Base-by-base conservation (phyloP, 2,888 invertebrate genomes). In the Caenorhabditis wallacei region DNA sequence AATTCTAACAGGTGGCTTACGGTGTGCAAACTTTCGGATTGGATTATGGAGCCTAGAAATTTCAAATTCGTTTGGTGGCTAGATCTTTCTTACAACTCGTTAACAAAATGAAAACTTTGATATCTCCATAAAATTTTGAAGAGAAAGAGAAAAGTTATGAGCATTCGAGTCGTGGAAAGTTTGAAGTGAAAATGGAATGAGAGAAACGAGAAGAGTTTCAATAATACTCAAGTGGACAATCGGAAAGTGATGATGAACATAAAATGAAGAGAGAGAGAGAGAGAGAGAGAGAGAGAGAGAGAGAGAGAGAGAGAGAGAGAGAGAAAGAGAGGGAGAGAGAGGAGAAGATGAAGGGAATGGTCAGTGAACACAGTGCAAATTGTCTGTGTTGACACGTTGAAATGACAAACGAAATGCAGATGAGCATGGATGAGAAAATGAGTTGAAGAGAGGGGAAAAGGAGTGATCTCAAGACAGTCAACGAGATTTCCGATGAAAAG, bases 161-260 rank as follows among this genome's bases (percentile, higher is more conserved):
- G 46, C 43, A 63, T 24, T 63, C 35, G 37, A 46, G 53, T 66
- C 16, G 48, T 20, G 48, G 61, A 5, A 35, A 64, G 40, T 40
- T 20, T 37, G 48, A 53, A 48, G 48, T 30, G 51, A 66, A 40
- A 20, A 30, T 51, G 30, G 64, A 40, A 40, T 11, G 40, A 40
- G 40, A 13, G 24, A 18, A 35, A 24, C n/a, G 46, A 18, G 46
- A 48, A 48, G 2, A 48, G 66, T 66, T 66, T 18, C 66, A 66
- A 66, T 66, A 66, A 66, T 37, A 66, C 48, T 66, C 66, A 66
- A 66, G 66, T 66, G 66, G 66, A 53, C 66, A 66, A 66, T 66
- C 66, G 66, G 66, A 66, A n/a, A 66, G 48, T 24, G 64, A 64
- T 48, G 64, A 64, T 64, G 66, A 66, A 66, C 66, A 66, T 66